Evolutionary conservation across 2,888 invertebrate species (phyloP), one percentile per base, ranked within the genome.

Genomic region (Myathropa florea): DNA sequence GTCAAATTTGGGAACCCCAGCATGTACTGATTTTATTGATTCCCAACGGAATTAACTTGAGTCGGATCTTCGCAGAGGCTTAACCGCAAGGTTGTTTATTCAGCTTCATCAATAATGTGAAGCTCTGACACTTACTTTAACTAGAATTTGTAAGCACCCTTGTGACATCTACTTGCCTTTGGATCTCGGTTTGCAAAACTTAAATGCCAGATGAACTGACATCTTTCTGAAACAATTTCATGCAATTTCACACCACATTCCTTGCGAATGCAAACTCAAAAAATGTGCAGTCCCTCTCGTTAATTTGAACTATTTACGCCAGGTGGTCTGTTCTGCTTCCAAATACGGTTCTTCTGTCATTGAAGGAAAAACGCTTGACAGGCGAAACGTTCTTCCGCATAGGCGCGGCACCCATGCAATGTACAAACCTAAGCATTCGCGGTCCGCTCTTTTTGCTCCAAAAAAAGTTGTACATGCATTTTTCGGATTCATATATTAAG

Each of bases 401-500:
- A 18, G 46, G 18, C 18, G 18, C 18, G 18, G 76, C 57, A 4
- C n/a, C n/a, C n/a, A 55, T 33, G 18, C 46, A 46, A 36, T 10
- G 55, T 9, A 53, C n/a, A 33, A 26, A 67, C 46, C 28, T 63
- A 46, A 28, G n/a, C 61, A 72, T 14, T 65, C 65, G 59, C 39
- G 65, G 76, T 21, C 6, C 2, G 18, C 33, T 1, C n/a, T 18
- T 75, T 76, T 65, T 60, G 14, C 36, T 12, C 30, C 4, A 10
- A 68, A 78, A 61, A 82, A 0, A 82, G 72, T 64, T 26, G 59
- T 33, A 21, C 18, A 10, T 75, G 79, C 83, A 86, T 39, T 86
- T 83, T 83, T 63, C 78, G 55, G 59, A 75, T 79, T 46, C 70
- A 83, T 86, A 86, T 86, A 86, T 86, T 86, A 39, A 78, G 64